Evolutionary conservation across 2,113 vertebrate genomes (phyloP).

Genomic region (Scalopus aquaticus): DNA sequence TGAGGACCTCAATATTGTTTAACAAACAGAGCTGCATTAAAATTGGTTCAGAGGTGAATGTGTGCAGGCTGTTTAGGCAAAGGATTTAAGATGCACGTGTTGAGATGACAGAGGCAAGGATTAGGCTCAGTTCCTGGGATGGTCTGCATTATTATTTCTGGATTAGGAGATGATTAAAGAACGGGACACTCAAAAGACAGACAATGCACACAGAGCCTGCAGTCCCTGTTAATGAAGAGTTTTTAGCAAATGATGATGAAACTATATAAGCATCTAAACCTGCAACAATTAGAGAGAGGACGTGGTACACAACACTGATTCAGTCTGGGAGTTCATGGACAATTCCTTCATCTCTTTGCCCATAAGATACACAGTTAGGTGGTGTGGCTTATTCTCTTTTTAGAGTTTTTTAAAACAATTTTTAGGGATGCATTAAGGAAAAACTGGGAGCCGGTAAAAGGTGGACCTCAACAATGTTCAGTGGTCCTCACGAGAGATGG

Average conservation of each 20-base stretch:
- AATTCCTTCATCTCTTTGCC: not conserved
- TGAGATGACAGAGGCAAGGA: slow-evolving; percentile 29
- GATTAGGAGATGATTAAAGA: slow-evolving; percentile 59
- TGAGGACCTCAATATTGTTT: not conserved
- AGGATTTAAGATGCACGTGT: slow-evolving; percentile 45
- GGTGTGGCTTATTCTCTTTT: not conserved
- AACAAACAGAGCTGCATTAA: not conserved
- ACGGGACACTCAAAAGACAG: slow-evolving; percentile 5
- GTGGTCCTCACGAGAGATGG: not conserved
- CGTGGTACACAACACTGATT: not conserved
- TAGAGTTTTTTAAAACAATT: not conserved
- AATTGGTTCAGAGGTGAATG: slow-evolving; percentile 4
- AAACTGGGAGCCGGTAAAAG: not conserved
- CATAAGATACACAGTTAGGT: not conserved
- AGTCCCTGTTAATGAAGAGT: slow-evolving; percentile 2
- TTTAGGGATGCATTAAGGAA: not conserved
- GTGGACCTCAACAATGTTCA: not conserved
- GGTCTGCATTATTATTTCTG: slow-evolving; percentile 66
- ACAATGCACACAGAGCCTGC: accelerated
- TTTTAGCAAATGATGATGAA: slow-evolving; percentile 8
- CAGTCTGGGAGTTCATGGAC: not conserved
- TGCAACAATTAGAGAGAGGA: not conserved
- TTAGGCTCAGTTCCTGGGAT: slow-evolving; percentile 33
- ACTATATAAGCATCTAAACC: not conserved
- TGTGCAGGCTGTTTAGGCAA: not conserved